Evolutionary conservation across 2,888 invertebrate genomes (phyloP).

Genomic region (Drosophila neotestacea): DNA sequence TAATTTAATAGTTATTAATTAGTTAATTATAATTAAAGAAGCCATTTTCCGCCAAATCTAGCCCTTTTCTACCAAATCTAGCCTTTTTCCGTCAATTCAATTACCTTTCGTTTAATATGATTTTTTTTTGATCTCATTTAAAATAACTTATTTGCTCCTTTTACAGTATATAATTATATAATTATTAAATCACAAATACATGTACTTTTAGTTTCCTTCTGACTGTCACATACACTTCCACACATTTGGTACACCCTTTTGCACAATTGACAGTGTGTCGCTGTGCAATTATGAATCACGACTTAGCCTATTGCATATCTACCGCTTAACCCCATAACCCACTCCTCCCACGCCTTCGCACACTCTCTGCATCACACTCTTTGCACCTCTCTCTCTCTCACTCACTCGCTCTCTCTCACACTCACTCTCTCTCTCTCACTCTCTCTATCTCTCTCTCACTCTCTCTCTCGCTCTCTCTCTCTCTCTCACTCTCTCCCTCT

Average conservation of each 20-base stretch:
- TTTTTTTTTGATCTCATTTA: no score
- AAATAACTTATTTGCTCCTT: neutral
- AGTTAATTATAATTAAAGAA: no score
- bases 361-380: no score
- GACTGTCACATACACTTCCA: no score
- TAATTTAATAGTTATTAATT: no score
- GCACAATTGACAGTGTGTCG: no score
- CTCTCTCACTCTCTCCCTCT: neutral
- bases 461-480: neutral
- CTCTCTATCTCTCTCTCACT: neutral
- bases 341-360: neutral
- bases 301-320: slow-evolving; percentile 17
- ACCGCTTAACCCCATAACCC: slow-evolving; percentile 2
- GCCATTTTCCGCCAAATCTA: no score
- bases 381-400: neutral
- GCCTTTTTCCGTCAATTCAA: no score
- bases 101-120: no score
- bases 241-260: no score
- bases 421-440: neutral
- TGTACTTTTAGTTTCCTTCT: no score
- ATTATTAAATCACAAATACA: slow-evolving; percentile 3
- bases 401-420: neutral
- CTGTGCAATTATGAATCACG: neutral
- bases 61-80: no score
- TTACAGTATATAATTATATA: slow-evolving; percentile 25